These are phyloP conservation scores for Mastomys natalensis DNA, from an alignment of 2,113 vertebrate species.

Conservation along the genomic window DNA sequence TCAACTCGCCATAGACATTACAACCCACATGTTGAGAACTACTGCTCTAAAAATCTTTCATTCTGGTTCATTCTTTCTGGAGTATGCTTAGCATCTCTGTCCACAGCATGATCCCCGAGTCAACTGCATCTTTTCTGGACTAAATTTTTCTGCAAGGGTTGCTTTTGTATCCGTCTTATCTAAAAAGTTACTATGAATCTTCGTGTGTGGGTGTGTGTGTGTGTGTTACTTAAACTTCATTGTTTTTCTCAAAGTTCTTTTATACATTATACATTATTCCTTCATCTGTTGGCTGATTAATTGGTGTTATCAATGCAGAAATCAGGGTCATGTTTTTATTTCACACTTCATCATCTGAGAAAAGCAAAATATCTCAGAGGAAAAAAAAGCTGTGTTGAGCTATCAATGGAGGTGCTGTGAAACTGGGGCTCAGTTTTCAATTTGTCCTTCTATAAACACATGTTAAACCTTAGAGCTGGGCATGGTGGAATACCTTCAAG, in stretches of 20 bases:
- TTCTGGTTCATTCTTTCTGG: neutral
- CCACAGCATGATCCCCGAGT: too few species aligned
- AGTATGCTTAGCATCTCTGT: neutral
- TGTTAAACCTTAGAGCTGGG: neutral
- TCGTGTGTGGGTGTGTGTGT: neutral
- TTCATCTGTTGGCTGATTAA: neutral
- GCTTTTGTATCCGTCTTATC: neutral
- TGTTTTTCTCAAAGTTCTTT: neutral
- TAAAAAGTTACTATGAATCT: neutral
- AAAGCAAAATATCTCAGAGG: neutral
- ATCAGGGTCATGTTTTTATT: neutral
- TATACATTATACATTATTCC: neutral
- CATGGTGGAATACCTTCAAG: neutral
- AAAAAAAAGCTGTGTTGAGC: neutral
- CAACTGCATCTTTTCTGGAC: neutral
- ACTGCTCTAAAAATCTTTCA: neutral
- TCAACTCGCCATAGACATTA: neutral
- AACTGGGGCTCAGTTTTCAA: neutral
- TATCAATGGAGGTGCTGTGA: neutral
- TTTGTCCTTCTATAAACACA: neutral
- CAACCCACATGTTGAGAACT: neutral
- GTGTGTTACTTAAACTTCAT: neutral
- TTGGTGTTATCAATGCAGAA: neutral
- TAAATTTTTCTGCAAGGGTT: neutral
- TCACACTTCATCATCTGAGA: neutral